phyloP scores from a whole-genome alignment of 1,140 invertebrate species.

The Oncopeltus fasciatus region DNA sequence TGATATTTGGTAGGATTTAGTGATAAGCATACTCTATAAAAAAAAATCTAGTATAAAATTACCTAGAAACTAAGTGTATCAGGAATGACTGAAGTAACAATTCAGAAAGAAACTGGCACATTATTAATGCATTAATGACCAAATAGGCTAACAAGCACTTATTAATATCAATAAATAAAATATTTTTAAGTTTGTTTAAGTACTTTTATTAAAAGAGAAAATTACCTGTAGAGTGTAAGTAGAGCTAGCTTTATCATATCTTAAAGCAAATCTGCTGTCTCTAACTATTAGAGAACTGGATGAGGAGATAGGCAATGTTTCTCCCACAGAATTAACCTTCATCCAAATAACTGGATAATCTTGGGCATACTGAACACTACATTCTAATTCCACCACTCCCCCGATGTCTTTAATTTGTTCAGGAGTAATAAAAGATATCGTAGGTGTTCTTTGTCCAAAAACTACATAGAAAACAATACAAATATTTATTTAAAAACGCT shows the following conservation, averaged over 20 bases:
- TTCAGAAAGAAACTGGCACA: too few species aligned
- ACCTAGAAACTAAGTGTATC: too few species aligned
- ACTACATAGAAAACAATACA: neutral
- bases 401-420: constrained; percentile 85
- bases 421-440: constrained; percentile 80
- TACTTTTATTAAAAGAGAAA: neutral
- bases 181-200: too few species aligned
- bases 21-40: too few species aligned
- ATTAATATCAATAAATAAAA: too few species aligned
- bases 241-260: constrained; percentile 58
- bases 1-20: too few species aligned
- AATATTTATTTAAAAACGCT: neutral
- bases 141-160: too few species aligned
- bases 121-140: too few species aligned
- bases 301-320: constrained; percentile 58
- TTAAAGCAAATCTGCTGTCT: constrained; percentile 73
- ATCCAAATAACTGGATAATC: constrained; percentile 78
- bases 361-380: constrained; percentile 75
- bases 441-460: constrained; percentile 57
- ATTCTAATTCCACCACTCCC: constrained; percentile 69
- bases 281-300: constrained; percentile 67
- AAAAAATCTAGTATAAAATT: too few species aligned
- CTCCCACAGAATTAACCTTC: constrained; percentile 38
- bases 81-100: too few species aligned
- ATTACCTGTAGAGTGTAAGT: constrained; percentile 65